A percentile compares a stretch with the other conserved stretches of the same genome.
These are phyloP conservation scores for Scelioninae gen. 1 DNA, from an alignment of 2,888 invertebrate species.

Conservation along the genomic window DNA sequence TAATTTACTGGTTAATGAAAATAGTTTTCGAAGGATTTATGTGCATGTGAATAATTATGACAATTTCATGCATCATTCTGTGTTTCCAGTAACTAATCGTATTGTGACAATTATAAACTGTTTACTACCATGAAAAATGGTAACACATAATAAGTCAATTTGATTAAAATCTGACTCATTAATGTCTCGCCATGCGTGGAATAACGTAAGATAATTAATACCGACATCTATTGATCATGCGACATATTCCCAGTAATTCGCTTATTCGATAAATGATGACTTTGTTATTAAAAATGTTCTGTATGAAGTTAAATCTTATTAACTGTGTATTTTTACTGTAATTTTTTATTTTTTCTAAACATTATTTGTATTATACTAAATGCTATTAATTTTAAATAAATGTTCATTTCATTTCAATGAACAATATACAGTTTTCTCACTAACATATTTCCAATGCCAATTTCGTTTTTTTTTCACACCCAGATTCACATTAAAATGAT, in stretches of 20 bases:
- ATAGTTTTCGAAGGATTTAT: constrained; percentile 36
- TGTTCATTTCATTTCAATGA: too few species aligned
- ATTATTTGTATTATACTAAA: too few species aligned
- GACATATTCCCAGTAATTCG: constrained; percentile 55
- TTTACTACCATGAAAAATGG: constrained; percentile 47
- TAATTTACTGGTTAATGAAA: constrained; percentile 24
- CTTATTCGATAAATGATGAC: constrained; percentile 37
- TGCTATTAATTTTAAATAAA: too few species aligned
- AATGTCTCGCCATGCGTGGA: constrained; percentile 43
- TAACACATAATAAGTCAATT: constrained; percentile 56
- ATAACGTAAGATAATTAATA: constrained; percentile 62
- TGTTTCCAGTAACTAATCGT: constrained; percentile 30
- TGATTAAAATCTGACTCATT: constrained; percentile 54
- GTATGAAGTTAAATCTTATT: too few species aligned
- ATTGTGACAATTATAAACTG: constrained; percentile 54
- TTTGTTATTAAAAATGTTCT: constrained; percentile 46
- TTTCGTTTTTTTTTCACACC: too few species aligned
- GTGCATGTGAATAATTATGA: constrained; percentile 33
- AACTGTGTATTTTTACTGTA: too few species aligned
- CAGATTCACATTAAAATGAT: too few species aligned
- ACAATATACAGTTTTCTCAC: too few species aligned
- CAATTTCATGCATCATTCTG: constrained; percentile 48
- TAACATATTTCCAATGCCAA: too few species aligned
- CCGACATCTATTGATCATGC: constrained; percentile 49
- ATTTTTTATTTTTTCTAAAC: too few species aligned